A percentile compares a stretch with the other conserved stretches of the same genome.
These are phyloP conservation scores for Thereva unica DNA, from an alignment of 2,888 invertebrate genomes.

Conservation along the genomic window DNA sequence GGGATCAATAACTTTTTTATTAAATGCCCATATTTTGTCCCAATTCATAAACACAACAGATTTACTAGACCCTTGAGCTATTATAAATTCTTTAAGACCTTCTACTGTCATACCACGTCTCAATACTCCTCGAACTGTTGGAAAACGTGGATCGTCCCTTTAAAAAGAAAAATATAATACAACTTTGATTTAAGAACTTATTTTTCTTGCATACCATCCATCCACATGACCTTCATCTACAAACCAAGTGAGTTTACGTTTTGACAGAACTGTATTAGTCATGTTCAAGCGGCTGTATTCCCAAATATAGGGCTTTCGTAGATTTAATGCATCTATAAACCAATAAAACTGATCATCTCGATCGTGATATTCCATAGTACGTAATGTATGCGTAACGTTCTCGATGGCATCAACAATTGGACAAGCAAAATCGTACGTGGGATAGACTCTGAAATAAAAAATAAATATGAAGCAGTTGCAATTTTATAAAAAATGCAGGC, in stretches of 20 bases:
- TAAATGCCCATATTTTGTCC: slow-evolving; percentile 99
- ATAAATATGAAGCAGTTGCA: slow-evolving; percentile 28
- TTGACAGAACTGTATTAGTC: slow-evolving; percentile 97
- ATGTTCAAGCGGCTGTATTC: slow-evolving; percentile 96
- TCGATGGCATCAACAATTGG: slow-evolving; percentile 98
- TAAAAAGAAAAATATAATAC: slow-evolving; percentile 25
- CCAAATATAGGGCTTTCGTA: slow-evolving; percentile 93
- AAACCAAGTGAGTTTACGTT: slow-evolving; percentile 97
- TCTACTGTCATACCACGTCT: slow-evolving; percentile 97
- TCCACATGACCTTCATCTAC: slow-evolving; percentile 92
- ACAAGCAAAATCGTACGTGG: slow-evolving; percentile 99
- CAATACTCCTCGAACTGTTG: slow-evolving; percentile 95
- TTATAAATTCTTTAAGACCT: slow-evolving; percentile 93
- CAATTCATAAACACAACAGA: slow-evolving; percentile 99
- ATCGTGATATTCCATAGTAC: slow-evolving; percentile 99
- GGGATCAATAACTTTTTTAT: slow-evolving; percentile 97
- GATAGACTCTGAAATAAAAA: slow-evolving; percentile 81
- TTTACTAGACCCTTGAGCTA: slow-evolving; percentile 95
- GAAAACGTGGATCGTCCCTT: slow-evolving; percentile 98
- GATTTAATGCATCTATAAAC: slow-evolving; percentile 85
- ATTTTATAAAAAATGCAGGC: neutral
- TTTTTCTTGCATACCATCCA: slow-evolving; percentile 70
- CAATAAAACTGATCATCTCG: slow-evolving; percentile 97
- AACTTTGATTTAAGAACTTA: neutral
- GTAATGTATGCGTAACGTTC: slow-evolving; percentile 93